Base-by-base conservation (phyloP, 2,888 invertebrate genomes). In the Agriotes lineatus region DNA sequence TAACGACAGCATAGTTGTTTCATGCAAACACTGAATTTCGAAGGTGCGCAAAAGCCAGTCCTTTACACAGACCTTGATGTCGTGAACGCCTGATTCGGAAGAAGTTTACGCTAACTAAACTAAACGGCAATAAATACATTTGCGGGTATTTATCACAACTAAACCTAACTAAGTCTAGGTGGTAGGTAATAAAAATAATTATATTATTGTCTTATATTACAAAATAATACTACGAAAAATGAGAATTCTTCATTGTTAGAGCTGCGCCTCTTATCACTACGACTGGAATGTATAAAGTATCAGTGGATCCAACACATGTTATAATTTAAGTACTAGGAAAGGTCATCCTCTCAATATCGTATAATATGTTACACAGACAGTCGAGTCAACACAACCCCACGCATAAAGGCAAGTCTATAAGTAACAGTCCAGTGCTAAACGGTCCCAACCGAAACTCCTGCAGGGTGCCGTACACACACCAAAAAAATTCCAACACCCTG, bases 161-260 rank as follows among this genome's bases (percentile, higher is more conserved):
- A 57, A 64, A 64, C 19, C 56, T 64, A 64, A 33, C 52, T 56
- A 63, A 63, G n/a, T 12, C 25, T 42, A 33, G 19, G 30, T 42
- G 14, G 7, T 16, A 58, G 42, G 57, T 57, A 65, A 44, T 45
- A 44, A 60, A 54, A 61, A 66, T 52, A 67, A 54, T 60, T 56
- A 67, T 44, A 42, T 68, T 68, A 68, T 68, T 68, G 67, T 63
- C 63, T 63, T 64, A 48, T 63, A 62, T 45, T 61, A 61, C 48
- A 58, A 65, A 48, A 64, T 57, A 61, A 48, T 58, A 25, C 39
- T 59, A 12, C 44, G 33, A 35, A 45, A 58, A 58, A 50, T 65
- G 65, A 65, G 65, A 65, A 65, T 56, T 56, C 12, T 64, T 56
- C 54, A 62, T 39, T 35, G 50, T 33, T 64, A 14, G 52, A 56